Base-by-base conservation (phyloP, 2,888 invertebrate genomes). In the Atrina japonica region DNA sequence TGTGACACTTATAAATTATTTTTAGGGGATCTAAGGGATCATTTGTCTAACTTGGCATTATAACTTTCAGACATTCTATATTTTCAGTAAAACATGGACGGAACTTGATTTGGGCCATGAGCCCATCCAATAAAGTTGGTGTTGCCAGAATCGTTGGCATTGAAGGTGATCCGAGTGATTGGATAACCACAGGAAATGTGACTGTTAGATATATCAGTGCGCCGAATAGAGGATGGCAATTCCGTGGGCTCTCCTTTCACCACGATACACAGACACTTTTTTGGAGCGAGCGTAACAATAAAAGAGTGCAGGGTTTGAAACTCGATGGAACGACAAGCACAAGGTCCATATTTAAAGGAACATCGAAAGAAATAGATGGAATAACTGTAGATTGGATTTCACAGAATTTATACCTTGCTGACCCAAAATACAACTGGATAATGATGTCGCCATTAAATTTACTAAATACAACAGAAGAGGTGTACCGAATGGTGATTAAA, bases 381-480 rank as follows among this genome's bases (percentile, higher is more conserved):
- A 56, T 89, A 41, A 85, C 84, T 0, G 81, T 86, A 3, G 89
- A 89, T 75, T 89, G 89, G 89, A 56, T 84, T 18, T 84, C 84
- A 5, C 78, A 81, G n/a, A 88, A 88, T 65, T 59, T 89, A 14
- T 89, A 88, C 73, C 88, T 86, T 82, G 82, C 87, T 5, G 89
- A 89, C 72, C 80, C 85, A 7, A 76, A 87, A 41, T 89, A 88
- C 69, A 86, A 88, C 78, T 88, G 88, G 88, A 85, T 89, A 49
- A 76, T 84, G 27, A 79, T 88, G 81, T 82, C 83, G 11, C 80
- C 86, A 9, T 63, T 82, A 1, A 61, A 61, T n/a, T 29, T 30
- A 3, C 61, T 63, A 29, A 43, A 23, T 7, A 60, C 66, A 14
- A 41, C 69, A 47, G 41, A 47, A 7, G 60, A 73, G 3, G 61